Evolutionary conservation across 1,140 invertebrate genomes (phyloP), one percentile per base, ranked within the genome.

Genomic region (Hycleus cichorii): DNA sequence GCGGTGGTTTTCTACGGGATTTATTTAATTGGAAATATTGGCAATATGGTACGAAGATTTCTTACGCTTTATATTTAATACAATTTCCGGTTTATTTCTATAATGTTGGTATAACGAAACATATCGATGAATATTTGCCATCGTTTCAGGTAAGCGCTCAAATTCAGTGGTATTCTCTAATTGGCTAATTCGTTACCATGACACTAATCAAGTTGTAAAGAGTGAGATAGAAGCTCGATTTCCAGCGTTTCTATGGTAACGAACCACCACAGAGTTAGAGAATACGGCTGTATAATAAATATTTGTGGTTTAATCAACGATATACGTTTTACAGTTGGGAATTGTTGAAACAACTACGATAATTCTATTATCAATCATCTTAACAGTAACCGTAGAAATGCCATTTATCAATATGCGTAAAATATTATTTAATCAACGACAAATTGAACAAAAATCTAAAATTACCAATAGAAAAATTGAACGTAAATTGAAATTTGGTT

Each of bases 71-170:
- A 4, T 82, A 82, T 70, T 65, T 82, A 11, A 79, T 78, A 5
- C 80, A 82, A 65, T 82, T 81, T 67, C 80, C 80, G 3, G 75
- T 80, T 49, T 81, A 78, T 67, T 81, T 81, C 71, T 81, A 80
- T 66, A 80, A 80, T 57, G 77, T 81, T 0, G 79, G 79, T 0
- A 67, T 74, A 0, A 77, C 77, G 49, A 74, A 75, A 61, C 60
- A 76, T 59, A 62, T 76, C 0, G 78, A 75, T 32, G 75, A 75
- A 58, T 80, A 77, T 59, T 70, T 70, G 44, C 38, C 47, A 8
- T 50, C 45, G 25, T 54, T 64, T 40, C 71, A 80, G 59, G 77
- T 81, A 69, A 75, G 73, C 18, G 18, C 18, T 18, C 18, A 18
- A 18, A 18, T 18, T 18, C 18, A 1, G 18, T 2, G 18, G 18